Evolutionary conservation across 2,888 invertebrate genomes (phyloP), one percentile per base, ranked within the genome.

Genomic region (Lamproptera curius): DNA sequence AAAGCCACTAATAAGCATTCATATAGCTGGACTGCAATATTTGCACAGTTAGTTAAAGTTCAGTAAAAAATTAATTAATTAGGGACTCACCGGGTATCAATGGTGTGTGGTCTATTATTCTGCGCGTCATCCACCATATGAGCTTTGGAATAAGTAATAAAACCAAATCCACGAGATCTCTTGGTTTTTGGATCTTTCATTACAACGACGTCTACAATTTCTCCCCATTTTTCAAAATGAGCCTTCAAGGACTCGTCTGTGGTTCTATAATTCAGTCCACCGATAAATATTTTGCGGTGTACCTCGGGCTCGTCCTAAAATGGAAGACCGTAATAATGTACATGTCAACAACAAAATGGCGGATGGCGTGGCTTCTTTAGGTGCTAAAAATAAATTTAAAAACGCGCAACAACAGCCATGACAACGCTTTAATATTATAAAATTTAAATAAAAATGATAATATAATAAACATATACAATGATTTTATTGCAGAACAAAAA

Each of bases 41-140:
- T n/a, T n/a, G n/a, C n/a, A n/a, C n/a, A n/a, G 53, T 16, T 6
- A 39, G 42, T 10, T 16, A 40, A 13, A 37, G 13, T 11, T 11
- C 3, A 11, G 13, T 11, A 31, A n/a, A 31, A 31, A 10, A 9
- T 4, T 16, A 44, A 34, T 6, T 2, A 16, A 41, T 9, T 31
- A 10, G 20, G 15, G 16, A 76, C 89, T 81, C 66, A 91, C 91
- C 91, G 91, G 38, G 96, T 96, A 76, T 98, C 98, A 39, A 98
- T 96, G 61, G 94, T 92, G 72, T 98, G 98, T 0, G 98, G 98
- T 43, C 95, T 90, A 34, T 94, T 92, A 72, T 91, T 92, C 76
- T 99, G 98, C 2, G 98, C 98, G 73, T 96, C 96, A 81, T 99
- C 98, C 8, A 99, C 97, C 97, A 97, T 97, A 70, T 94, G 94